A percentile compares a stretch with the other conserved stretches of the same genome.
Conservation (phyloP, 2,888 invertebrate species). For the Tholera decimalis region DNA sequence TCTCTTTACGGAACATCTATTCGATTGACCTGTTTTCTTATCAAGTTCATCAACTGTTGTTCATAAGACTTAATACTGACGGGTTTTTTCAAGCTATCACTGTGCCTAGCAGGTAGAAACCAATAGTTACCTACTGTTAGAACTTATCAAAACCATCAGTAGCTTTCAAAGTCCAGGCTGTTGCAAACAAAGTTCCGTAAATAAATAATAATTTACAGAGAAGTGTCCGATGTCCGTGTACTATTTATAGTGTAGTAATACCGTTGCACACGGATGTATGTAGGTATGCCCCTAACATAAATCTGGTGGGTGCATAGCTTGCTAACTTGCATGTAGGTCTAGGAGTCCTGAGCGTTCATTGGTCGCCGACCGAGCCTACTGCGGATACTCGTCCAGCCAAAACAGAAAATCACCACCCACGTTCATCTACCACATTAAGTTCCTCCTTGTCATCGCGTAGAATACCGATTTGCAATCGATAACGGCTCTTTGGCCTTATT, state of each 20-base stretch:
- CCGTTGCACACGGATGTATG: slow-evolving; percentile 69
- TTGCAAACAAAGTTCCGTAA: neutral
- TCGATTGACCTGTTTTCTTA: neutral
- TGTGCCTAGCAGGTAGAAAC: no score
- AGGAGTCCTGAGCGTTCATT: slow-evolving; percentile 25
- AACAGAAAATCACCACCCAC: slow-evolving; percentile 59
- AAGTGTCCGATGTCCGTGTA: slow-evolving; percentile 29
- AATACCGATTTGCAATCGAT: slow-evolving; percentile 68
- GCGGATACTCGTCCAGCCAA: slow-evolving; percentile 65
- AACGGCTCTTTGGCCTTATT: slow-evolving; percentile 80
- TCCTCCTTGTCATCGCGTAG: slow-evolving; percentile 56
- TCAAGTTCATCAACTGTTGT: no score
- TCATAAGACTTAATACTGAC: neutral
- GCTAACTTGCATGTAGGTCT: slow-evolving; percentile 22
- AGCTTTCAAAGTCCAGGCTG: slow-evolving; percentile 3
- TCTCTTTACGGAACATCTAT: neutral
- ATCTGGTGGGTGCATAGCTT: slow-evolving; percentile 60
- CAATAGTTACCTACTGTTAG: neutral
- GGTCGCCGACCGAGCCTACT: slow-evolving; percentile 71
- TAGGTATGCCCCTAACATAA: slow-evolving; percentile 60
- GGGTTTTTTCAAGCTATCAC: neutral
- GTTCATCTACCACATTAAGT: slow-evolving; percentile 42
- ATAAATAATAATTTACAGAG: slow-evolving; percentile 32
- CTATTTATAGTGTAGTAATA: slow-evolving; percentile 59
- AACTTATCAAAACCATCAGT: neutral